Evolutionary conservation across 2,888 invertebrate species (phyloP), one percentile per base, ranked within the genome.

Genomic region (Campoplex nolae): DNA sequence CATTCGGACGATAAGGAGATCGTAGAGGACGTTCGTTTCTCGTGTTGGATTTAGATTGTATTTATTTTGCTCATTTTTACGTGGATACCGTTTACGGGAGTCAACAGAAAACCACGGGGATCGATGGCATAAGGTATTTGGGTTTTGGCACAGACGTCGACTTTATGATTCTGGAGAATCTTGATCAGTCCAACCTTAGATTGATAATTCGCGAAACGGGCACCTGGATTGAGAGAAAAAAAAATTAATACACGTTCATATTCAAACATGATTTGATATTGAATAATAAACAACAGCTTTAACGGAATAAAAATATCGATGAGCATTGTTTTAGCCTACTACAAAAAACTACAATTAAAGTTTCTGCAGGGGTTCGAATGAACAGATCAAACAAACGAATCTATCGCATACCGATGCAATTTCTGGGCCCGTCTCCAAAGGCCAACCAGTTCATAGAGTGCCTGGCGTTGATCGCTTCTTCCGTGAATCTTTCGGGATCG

Each of bases 181-280:
- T 92, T 90, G 11, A 92, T 91, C 0, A 95, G 54, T 7, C 94
- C 95, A 0, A 94, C 81, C 91, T 95, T 95, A 0, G 94, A 89
- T 89, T 95, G 94, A 82, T 90, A 89, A 35, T 88, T 78, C 6
- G 90, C 94, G 78, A 94, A 93, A 32, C 92, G 89, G 16, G 90
- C 89, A n/a, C 93, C 93, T 93, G 68, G 38, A 81, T 18, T 85
- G 84, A 68, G 13, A 8, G 65, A 28, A 8, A 28, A 13, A 58
- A 32, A 18, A 65, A 23, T 38, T 6, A 18, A 54, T 54, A 1
- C 2, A 42, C n/a, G n/a, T n/a, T 51, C 7, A n/a, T 51, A 23
- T 23, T 23, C 38, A 38, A 38, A 38, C 38, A 38, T 38, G 38
- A 42, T 42, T 42, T 6, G 42, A 0, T 7, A 7, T 42, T 42